Evolutionary conservation across 1,140 invertebrate genomes (phyloP).

Genomic region (Drosophila jambulina): DNA sequence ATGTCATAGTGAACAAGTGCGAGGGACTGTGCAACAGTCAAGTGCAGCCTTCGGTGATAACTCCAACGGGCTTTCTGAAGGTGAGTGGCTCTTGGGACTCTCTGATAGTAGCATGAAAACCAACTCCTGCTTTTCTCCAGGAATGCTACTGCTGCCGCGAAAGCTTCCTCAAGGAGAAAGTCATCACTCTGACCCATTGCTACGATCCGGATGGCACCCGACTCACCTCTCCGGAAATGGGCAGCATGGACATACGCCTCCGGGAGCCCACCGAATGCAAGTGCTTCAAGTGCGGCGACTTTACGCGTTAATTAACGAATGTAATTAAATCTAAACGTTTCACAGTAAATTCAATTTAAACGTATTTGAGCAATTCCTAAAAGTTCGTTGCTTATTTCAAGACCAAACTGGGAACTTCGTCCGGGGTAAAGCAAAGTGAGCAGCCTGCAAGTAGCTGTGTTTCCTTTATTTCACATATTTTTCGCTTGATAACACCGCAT

Average conservation of each 20-base stretch:
- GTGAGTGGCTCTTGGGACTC: slow-evolving; percentile 85
- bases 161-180: slow-evolving; percentile 91
- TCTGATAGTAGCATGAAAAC: not conserved
- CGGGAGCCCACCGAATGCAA: slow-evolving; percentile 95
- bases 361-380: not conserved
- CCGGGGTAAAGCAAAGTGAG: not conserved
- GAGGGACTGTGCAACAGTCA: slow-evolving; percentile 96
- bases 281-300: slow-evolving; percentile 94
- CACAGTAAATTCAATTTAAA: slow-evolving; percentile 15
- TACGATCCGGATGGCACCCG: slow-evolving; percentile 94
- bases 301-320: slow-evolving; percentile 86
- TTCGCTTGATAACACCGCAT: not conserved
- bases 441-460: too few relatives aligned
- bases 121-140: slow-evolving; percentile 85
- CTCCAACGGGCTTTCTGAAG: slow-evolving; percentile 95
- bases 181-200: slow-evolving; percentile 93
- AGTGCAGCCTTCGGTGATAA: slow-evolving; percentile 94
- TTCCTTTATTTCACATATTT: not conserved
- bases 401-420: not conserved
- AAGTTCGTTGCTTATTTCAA: not conserved
- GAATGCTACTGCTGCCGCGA: slow-evolving; percentile 97
- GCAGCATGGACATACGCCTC: slow-evolving; percentile 92
- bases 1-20: slow-evolving; percentile 94
- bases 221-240: slow-evolving; percentile 87
- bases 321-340: slow-evolving; percentile 18